Evolutionary conservation across 2,888 invertebrate species (phyloP).

Genomic region (Tachina grossa): DNA sequence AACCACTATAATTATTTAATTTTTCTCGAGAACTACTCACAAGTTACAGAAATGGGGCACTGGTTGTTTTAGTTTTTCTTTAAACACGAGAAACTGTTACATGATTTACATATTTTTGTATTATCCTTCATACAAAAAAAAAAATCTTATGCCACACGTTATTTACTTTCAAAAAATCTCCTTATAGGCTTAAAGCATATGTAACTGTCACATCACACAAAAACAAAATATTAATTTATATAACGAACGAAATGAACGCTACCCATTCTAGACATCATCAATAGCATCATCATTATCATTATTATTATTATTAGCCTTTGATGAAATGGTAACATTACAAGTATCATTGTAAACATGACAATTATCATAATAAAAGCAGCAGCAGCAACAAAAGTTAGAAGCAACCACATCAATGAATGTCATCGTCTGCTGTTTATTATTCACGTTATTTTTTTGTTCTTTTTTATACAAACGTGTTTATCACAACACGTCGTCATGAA

Average conservation of each 20-base stretch:
- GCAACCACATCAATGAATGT: constrained; percentile 12
- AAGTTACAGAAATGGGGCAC: too few relatives aligned
- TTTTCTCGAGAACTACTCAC: too few relatives aligned
- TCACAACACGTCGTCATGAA: constrained; percentile 7
- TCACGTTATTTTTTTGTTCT: neutral
- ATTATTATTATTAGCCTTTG: constrained; percentile 16
- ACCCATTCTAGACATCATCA: neutral
- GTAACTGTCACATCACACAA: too few relatives aligned
- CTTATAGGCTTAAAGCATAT: too few relatives aligned
- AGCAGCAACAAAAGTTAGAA: neutral
- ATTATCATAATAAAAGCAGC: constrained; percentile 23
- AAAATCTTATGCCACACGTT: too few relatives aligned
- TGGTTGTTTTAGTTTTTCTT: too few relatives aligned
- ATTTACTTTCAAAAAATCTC: too few relatives aligned
- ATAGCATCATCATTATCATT: neutral
- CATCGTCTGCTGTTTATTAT: constrained; percentile 10
- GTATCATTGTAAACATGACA: constrained; percentile 28
- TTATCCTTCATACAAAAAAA: too few relatives aligned
- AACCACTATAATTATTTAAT: too few relatives aligned
- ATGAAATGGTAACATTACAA: constrained; percentile 41
- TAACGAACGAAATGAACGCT: neutral
- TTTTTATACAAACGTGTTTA: neutral
- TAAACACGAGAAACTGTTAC: too few relatives aligned
- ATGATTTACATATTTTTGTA: too few relatives aligned
- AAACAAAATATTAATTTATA: too few relatives aligned